Conservation (phyloP, 2,797 vertebrate genomes). For the Chrysolophus pictus region DNA sequence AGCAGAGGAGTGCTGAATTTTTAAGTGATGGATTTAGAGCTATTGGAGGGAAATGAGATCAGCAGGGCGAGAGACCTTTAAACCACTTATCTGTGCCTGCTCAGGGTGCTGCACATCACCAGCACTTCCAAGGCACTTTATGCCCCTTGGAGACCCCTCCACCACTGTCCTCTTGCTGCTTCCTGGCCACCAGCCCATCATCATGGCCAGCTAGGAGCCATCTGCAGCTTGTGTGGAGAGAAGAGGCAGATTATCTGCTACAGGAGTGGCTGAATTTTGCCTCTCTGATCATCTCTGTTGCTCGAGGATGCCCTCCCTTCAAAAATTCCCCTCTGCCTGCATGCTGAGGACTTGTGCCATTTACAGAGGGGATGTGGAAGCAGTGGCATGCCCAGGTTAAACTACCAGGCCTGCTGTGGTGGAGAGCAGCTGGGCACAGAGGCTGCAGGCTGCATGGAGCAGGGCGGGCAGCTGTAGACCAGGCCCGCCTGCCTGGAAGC, state of each 20-base stretch:
- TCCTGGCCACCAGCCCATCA: not conserved
- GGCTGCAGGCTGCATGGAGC: not conserved
- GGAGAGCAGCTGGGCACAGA: not conserved
- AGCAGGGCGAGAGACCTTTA: constrained; percentile 66
- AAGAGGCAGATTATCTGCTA: not conserved
- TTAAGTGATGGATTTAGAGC: constrained; percentile 78
- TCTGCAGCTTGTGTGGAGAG: accelerated
- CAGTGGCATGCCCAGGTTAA: not conserved
- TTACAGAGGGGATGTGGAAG: not conserved
- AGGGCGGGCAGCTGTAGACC: accelerated
- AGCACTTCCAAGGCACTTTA: not conserved
- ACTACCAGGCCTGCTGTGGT: not conserved
- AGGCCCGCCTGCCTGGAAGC: not conserved
- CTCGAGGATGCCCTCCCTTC: not conserved
- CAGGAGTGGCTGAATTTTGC: not conserved
- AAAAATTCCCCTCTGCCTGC: not conserved
- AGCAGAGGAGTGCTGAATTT: constrained; percentile 67
- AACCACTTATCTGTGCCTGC: constrained; percentile 69
- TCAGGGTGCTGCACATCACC: not conserved
- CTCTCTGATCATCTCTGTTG: not conserved
- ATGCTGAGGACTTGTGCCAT: not conserved
- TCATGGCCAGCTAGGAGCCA: not conserved
- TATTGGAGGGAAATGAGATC: constrained; percentile 69
- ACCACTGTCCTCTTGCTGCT: not conserved
- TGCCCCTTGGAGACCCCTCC: accelerated